Evolutionary conservation across 2,797 vertebrate species (phyloP), one percentile per base, ranked within the genome.

Genomic region (Alca torda): DNA sequence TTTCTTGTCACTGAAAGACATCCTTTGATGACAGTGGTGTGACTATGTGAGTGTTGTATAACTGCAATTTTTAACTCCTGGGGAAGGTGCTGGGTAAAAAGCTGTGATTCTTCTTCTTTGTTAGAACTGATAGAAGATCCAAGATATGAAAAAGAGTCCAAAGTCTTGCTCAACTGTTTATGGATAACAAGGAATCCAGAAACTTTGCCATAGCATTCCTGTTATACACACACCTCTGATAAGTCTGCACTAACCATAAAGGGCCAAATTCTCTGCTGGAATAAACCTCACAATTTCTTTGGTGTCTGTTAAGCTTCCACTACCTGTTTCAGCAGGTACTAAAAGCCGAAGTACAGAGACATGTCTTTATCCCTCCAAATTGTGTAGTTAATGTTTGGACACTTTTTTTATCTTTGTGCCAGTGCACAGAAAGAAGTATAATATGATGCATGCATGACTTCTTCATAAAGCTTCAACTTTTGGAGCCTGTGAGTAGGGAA

Each of bases 1-100:
- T 94, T 95, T 96, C 84, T 96, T 96, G 93, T 93, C 84, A 88
- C 63, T 79, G 81, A 61, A 89, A 95, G 41, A 77, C 46, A 76
- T 86, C 86, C 69, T 95, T 95, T 95, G 78, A 81, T 84, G 90
- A 59, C 86, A 94, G 78, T 67, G 26, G 28, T 54, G 37, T 68
- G 80, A 94, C 89, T 73, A 31, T 85, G 61, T 7, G 11, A 63
- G 39, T 69, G 70, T 78, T 82, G 16, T 73, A 75, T 73, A 96
- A 96, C 95, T 87, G 28, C 60, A 60, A 11, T 59, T 95, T 96
- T 91, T 90, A 85, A 88, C 69, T 96, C 53, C 73, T 74, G 37
- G 16, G 9, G 69, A 96, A 96, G 69, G 87, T 75, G 57, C 79
- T 94, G 56, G 53, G n/a, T 85, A 59, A 90, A 95, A 96, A 94